Base-by-base conservation (phyloP, 1,140 invertebrate genomes). In the Lutraria rhynchaena region DNA sequence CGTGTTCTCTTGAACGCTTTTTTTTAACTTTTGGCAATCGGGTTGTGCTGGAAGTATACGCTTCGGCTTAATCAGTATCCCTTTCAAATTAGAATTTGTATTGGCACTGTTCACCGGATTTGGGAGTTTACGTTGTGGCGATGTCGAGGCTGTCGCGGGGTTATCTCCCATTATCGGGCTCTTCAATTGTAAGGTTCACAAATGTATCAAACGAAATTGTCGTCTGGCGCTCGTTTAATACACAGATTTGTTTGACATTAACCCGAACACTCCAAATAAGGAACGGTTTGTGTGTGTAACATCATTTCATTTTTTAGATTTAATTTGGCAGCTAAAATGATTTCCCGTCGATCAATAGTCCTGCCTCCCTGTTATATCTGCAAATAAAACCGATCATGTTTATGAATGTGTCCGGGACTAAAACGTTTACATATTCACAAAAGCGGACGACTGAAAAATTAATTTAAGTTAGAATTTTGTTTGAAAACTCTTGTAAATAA, bases 1-100 rank as follows among this genome's bases (percentile, higher is more conserved):
- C 7, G 44, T n/a, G 37, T 11, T 61, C 17, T 81, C 67, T 29
- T 49, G 44, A 53, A 35, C 9, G 41, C 44, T 58, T 70, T 65
- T 70, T 53, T 58, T 70, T 17, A 57, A 33, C 70, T 70, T 69
- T 27, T 24, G 60, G 60, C 49, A 63, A 73, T 81, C 78, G 15
- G 78, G 78, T 31, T 81, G 67, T 13, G 78, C 65, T 24, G 78
- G 78, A 17, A 81, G 69, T 22, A 81, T 63, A 41, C 78, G 33
- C 65, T 81, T 81, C 15, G 69, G 69, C 31, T 73, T 73, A 24
- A 65, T 81, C 58, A 81, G 49, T 27, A 81, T 63, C 61, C 69
- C 78, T 73, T 81, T 81, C 41, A 81, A 53, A 41, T 51, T 17
- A 17, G 63, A 46, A 51, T 80, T 80, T 57, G 63, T 33, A 60